Conservation (phyloP, 2,797 vertebrate genomes). For the Mallotus villosus region DNA sequence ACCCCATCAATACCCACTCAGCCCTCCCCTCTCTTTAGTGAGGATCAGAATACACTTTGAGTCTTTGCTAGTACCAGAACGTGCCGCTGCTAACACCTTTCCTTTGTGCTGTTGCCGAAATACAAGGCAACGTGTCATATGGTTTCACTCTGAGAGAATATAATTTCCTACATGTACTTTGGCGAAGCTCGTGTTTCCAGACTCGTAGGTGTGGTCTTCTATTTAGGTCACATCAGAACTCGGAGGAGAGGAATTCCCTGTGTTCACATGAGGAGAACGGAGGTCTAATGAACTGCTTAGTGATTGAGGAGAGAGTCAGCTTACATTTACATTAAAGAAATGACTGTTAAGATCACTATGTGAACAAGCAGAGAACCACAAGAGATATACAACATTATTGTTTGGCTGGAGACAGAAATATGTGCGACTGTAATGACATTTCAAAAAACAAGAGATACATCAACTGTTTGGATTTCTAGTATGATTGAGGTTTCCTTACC, state of each 20-base stretch:
- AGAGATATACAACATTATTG: slow-evolving; percentile 15
- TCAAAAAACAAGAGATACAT: not conserved
- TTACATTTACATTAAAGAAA: slow-evolving; percentile 53
- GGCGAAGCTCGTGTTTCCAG: slow-evolving; percentile 74
- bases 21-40: slow-evolving; percentile 27
- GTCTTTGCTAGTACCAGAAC: slow-evolving; percentile 31
- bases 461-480: not conserved
- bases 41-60: slow-evolving; percentile 47
- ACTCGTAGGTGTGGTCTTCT: slow-evolving; percentile 71
- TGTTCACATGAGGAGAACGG: slow-evolving; percentile 45
- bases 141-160: slow-evolving; percentile 77
- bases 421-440: not conserved
- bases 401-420: not conserved
- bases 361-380: slow-evolving; percentile 22
- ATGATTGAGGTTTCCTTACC: not conserved
- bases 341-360: slow-evolving; percentile 31
- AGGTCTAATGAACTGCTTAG: slow-evolving; percentile 61
- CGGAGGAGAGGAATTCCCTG: slow-evolving; percentile 66
- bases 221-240: slow-evolving; percentile 76
- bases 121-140: slow-evolving; percentile 67
- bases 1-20: slow-evolving; percentile 39
- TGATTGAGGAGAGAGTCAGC: slow-evolving; percentile 62
- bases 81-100: slow-evolving; percentile 47
- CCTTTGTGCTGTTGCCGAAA: slow-evolving; percentile 42
- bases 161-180: slow-evolving; percentile 67